These are phyloP conservation scores for Brachyptera risi DNA, from an alignment of 2,888 invertebrate genomes.

Conservation along the genomic window DNA sequence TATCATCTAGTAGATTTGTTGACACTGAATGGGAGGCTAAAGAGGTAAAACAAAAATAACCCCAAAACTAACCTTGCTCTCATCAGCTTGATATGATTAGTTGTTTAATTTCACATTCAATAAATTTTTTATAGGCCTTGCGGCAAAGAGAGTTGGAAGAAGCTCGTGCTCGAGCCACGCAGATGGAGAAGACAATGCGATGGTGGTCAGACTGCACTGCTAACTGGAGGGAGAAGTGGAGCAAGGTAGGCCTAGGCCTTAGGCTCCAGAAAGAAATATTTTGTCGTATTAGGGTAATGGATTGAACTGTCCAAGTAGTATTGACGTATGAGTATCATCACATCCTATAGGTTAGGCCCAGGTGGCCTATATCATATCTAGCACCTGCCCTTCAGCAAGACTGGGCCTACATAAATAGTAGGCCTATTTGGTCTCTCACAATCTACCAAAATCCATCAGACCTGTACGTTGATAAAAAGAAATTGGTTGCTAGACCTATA, in stretches of 20 bases:
- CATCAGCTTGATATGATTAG: neutral
- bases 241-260: slow-evolving; percentile 67
- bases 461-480: too few relatives aligned
- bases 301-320: too few relatives aligned
- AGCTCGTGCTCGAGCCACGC: slow-evolving; percentile 87
- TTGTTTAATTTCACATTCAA: neutral
- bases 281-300: too few relatives aligned
- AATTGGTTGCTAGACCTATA: too few relatives aligned
- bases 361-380: too few relatives aligned
- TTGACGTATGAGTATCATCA: too few relatives aligned
- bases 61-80: neutral
- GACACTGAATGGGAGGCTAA: slow-evolving; percentile 76
- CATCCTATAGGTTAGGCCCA: too few relatives aligned
- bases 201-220: slow-evolving; percentile 99
- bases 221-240: slow-evolving; percentile 95
- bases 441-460: too few relatives aligned
- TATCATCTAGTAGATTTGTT: slow-evolving; percentile 57
- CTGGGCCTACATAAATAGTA: too few relatives aligned
- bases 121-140: slow-evolving; percentile 49
- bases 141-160: slow-evolving; percentile 85
- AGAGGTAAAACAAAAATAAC: slow-evolving; percentile 56
- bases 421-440: too few relatives aligned
- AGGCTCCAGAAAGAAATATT: neutral
- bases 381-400: too few relatives aligned
- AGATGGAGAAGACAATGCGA: slow-evolving; percentile 99